Evolutionary conservation across 2,113 vertebrate genomes (phyloP), one percentile per base, ranked within the genome.

Genomic region (Irena cyanogastra): DNA sequence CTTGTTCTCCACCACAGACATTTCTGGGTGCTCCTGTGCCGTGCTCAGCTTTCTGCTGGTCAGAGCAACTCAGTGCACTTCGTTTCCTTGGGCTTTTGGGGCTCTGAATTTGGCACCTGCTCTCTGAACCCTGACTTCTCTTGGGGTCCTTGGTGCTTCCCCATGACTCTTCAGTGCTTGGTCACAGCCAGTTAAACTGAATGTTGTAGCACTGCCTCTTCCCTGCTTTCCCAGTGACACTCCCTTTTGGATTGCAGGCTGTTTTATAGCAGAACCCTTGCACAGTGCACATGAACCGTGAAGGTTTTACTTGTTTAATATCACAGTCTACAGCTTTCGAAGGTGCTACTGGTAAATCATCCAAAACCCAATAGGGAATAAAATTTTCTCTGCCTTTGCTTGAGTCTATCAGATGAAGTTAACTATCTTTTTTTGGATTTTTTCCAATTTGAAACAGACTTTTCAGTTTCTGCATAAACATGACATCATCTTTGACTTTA

Each of bases 401-500:
- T 93, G 41, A 56, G 26, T 61, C 8, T 72, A 10, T 89, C 57
- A 35, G 16, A 6, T n/a, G 44, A 94, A 21, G 20, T 87, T 45
- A 87, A 16, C 28, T 79, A 28, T 28, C 33, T 50, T 33, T 66
- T 85, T 54, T 72, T 13, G 27, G 24, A 10, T n/a, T 33, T 33
- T 37, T 93, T 81, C 53, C 44, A 30, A 16, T 35, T 57, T 52
- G 54, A 76, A 69, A 50, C 10, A 75, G 26, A 45, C 13, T 45
- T 50, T 84, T 70, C 41, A 81, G 7, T 68, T 92, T 91, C 31
- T 84, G 28, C 33, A 24, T 83, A 72, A 89, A 31, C 22, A 35
- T 0, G 4, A 11, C 53, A 52, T 5, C 0, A 1, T 60, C 30
- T 83, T 74, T 41, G 41, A 9, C 26, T 86, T 75, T 24, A 9